Evolutionary conservation across 2,113 vertebrate species (phyloP).

Genomic region (Acrocephalus arundinaceus): DNA sequence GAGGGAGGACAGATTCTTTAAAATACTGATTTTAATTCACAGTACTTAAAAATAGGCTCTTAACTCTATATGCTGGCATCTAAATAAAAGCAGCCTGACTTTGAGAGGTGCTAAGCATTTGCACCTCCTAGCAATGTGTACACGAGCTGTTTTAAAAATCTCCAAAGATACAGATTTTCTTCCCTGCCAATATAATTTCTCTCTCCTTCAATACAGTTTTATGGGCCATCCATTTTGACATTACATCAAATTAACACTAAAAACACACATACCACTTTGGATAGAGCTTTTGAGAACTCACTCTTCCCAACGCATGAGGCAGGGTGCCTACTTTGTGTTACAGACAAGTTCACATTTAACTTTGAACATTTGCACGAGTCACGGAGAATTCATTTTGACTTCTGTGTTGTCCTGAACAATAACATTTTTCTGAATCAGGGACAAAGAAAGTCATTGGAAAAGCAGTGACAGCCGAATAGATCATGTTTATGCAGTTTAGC

Average conservation of each 20-base stretch:
- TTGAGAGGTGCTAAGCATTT: conserved; percentile 66
- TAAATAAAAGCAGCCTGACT: conserved; percentile 68
- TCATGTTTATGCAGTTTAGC: conserved; percentile 4
- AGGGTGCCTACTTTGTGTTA: conserved; percentile 22
- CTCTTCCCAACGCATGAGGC: not conserved
- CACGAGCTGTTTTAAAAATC: conserved; percentile 65
- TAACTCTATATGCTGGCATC: conserved; percentile 60
- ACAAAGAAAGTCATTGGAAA: conserved; percentile 46
- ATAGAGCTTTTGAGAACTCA: conserved; percentile 5
- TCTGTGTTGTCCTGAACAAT: conserved; percentile 44
- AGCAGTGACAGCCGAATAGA: conserved; percentile 23
- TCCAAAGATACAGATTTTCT: conserved; percentile 55
- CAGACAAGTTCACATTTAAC: conserved; percentile 35
- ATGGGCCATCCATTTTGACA: conserved; percentile 56
- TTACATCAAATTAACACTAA: conserved; percentile 52
- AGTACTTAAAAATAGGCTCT: conserved; percentile 61
- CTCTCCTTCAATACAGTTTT: conserved; percentile 47
- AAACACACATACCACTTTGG: conserved; percentile 49
- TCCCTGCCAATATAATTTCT: conserved; percentile 50
- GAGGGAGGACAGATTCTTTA: conserved; percentile 60
- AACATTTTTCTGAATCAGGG: conserved; percentile 41
- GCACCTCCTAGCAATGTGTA: conserved; percentile 64
- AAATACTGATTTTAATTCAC: conserved; percentile 60
- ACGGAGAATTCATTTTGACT: conserved; percentile 3
- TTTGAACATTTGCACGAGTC: conserved; percentile 7